Percentiles rank a stretch among this genome's conserved stretches.
These are phyloP conservation scores for Lepisosteus osseus DNA, from an alignment of 2,113 vertebrate species.

Conservation along the genomic window DNA sequence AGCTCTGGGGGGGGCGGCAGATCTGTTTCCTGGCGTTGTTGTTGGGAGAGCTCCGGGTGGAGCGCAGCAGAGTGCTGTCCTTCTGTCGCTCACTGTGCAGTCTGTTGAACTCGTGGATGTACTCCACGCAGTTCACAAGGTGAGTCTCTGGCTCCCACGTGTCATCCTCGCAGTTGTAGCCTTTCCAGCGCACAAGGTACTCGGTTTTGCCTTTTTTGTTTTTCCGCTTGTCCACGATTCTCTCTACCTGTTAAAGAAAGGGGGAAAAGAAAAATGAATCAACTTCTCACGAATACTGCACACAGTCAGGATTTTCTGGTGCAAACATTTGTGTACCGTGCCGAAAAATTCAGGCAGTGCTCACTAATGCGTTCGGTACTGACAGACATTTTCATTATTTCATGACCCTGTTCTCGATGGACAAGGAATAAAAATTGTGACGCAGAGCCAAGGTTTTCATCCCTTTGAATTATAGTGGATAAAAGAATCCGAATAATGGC, in stretches of 20 bases:
- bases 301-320: conserved; percentile 17
- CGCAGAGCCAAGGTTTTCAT: too few relatives aligned
- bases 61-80: conserved; percentile 66
- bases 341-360: too few relatives aligned
- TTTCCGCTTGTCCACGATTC: conserved; percentile 87
- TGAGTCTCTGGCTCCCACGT: conserved; percentile 95
- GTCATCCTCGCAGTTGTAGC: conserved; percentile 86
- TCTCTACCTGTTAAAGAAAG: conserved; percentile 78
- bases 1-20: conserved; percentile 68
- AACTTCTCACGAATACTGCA: conserved; percentile 25
- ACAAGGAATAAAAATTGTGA: too few relatives aligned
- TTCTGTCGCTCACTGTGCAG: conserved; percentile 70
- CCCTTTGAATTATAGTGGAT: too few relatives aligned
- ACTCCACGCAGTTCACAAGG: conserved; percentile 86
- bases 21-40: conserved; percentile 78
- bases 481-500: too few relatives aligned
- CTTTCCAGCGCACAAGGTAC: conserved; percentile 92
- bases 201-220: conserved; percentile 90
- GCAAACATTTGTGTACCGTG: neutral
- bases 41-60: conserved; percentile 74
- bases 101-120: conserved; percentile 89
- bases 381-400: too few relatives aligned
- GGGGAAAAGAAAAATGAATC: conserved; percentile 27
- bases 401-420: too few relatives aligned
- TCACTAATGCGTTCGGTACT: too few relatives aligned